Conservation (phyloP, 2,888 invertebrate species). For the Stramonita haemastoma region DNA sequence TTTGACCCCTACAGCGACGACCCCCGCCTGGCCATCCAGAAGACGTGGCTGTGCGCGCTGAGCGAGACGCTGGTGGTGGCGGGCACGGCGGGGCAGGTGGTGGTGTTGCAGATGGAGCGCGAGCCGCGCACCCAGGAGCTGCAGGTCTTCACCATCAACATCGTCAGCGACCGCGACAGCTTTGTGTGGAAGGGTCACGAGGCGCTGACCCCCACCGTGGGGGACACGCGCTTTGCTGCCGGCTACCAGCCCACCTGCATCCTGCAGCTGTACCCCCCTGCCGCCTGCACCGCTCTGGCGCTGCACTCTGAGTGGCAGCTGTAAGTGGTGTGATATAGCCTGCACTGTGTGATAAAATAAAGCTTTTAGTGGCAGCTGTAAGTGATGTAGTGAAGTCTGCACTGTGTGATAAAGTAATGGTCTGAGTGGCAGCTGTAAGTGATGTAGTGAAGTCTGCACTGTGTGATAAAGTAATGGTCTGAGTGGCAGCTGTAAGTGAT, state of each 20-base stretch:
- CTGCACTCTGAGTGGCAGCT: conserved; percentile 95
- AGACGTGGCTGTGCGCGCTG: conserved; percentile 90
- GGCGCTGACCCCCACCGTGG: conserved; percentile 84
- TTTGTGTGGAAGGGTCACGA: conserved; percentile 99
- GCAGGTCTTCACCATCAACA: conserved; percentile 83
- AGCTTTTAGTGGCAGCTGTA: too few species aligned
- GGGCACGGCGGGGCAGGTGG: conserved; percentile 96
- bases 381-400: too few species aligned
- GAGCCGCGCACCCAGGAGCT: conserved; percentile 72
- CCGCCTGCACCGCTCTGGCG: conserved; percentile 92
- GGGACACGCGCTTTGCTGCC: conserved; percentile 79
- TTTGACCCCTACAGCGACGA: conserved; percentile 99
- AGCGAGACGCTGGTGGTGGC: conserved; percentile 93
- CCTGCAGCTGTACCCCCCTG: conserved; percentile 94
- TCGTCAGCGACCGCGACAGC: conserved; percentile 93
- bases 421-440: too few species aligned
- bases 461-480: too few species aligned
- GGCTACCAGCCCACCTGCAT: conserved; percentile 88
- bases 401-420: too few species aligned
- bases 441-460: too few species aligned
- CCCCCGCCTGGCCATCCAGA: conserved; percentile 89
- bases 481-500: too few species aligned
- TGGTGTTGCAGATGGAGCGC: conserved; percentile 80
- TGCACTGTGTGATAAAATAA: too few species aligned
- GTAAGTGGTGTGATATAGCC: conserved; percentile 68